Evolutionary conservation across 2,797 vertebrate species (phyloP).

Genomic region (Potorous gilbertii): DNA sequence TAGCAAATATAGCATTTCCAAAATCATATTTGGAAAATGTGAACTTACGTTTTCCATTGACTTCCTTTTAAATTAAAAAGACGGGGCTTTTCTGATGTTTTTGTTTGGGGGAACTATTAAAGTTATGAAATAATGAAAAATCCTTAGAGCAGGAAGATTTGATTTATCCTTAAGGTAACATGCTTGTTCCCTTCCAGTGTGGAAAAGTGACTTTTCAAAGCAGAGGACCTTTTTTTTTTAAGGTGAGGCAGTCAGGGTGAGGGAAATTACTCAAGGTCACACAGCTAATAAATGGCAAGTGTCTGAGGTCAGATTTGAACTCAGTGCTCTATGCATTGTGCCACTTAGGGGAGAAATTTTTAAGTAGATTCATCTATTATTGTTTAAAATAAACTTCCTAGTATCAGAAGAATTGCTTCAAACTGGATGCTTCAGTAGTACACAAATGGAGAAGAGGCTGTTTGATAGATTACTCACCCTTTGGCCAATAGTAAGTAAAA

Average conservation of each 20-base stretch:
- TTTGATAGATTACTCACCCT: background rate
- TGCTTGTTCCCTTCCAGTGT: background rate
- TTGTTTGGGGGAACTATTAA: background rate
- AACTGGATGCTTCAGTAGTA: background rate
- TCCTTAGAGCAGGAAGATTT: background rate
- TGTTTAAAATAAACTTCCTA: background rate
- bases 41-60: background rate
- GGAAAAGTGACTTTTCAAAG: background rate
- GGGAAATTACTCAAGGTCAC: too few species aligned
- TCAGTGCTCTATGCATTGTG: too few species aligned
- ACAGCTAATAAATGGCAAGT: too few species aligned
- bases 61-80: background rate
- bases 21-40: conserved; percentile 23
- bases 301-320: too few species aligned
- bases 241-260: too few species aligned
- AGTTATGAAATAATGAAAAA: background rate
- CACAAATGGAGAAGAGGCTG: background rate
- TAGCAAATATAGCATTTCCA: background rate
- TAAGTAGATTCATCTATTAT: background rate
- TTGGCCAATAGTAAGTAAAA: background rate
- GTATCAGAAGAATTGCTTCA: background rate
- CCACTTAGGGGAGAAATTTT: background rate
- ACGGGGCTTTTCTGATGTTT: background rate
- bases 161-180: background rate
- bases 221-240: background rate